phyloP scores from a whole-genome alignment of 2,888 invertebrate species.

The Halocaridina rubra region DNA sequence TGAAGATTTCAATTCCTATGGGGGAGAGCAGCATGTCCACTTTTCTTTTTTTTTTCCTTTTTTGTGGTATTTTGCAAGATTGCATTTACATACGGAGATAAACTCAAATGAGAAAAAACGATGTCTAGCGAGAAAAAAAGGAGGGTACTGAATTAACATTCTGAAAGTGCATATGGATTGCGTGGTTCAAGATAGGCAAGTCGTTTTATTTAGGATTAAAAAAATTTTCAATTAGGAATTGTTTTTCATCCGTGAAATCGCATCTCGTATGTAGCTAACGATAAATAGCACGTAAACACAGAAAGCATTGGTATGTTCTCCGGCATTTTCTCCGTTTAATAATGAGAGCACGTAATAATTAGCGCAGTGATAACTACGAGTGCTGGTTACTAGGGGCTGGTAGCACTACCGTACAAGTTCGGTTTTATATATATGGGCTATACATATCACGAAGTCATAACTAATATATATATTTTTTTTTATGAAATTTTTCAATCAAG shows the following conservation, averaged over 20 bases:
- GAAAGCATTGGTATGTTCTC: not conserved
- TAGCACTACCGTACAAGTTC: not conserved
- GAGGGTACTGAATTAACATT: conserved; percentile 25
- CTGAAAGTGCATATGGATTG: conserved; percentile 38
- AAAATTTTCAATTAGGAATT: too few species aligned
- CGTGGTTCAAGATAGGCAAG: not conserved
- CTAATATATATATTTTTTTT: too few species aligned
- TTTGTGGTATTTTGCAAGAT: too few species aligned
- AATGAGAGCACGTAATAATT: not conserved
- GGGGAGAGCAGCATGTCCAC: conserved; percentile 37
- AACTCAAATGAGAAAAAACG: conserved; percentile 12
- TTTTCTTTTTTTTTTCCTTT: too few species aligned
- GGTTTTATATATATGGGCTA: conserved; percentile 17
- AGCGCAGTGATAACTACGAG: not conserved
- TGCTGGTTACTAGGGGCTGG: conserved; percentile 35
- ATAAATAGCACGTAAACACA: too few species aligned
- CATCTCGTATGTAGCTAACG: too few species aligned
- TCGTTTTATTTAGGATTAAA: conserved; percentile 4
- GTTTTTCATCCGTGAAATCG: too few species aligned
- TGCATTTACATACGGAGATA: too few species aligned
- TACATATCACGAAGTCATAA: not conserved
- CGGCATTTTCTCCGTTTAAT: not conserved
- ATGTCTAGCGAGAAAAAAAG: not conserved
- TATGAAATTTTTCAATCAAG: not conserved
- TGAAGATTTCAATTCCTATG: not conserved